Conservation (phyloP, 2,113 vertebrate species). For the Prochilodus magdalenae region DNA sequence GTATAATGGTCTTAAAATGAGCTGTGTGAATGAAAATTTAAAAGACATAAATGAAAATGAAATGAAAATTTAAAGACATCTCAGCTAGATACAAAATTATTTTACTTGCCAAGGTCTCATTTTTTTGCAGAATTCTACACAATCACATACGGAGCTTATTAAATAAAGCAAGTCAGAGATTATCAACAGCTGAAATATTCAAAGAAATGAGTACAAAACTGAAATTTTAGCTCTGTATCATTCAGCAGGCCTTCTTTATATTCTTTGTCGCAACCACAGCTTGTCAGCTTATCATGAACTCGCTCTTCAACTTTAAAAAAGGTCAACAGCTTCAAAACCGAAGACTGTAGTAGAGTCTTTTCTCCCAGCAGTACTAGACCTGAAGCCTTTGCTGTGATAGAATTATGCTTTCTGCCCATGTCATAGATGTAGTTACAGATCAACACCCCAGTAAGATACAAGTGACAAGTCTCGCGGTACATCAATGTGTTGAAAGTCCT, state of each 20-base stretch:
- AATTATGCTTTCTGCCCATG: background rate
- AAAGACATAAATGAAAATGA: too few species aligned
- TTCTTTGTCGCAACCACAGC: background rate
- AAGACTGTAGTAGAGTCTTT: background rate
- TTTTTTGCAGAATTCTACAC: too few species aligned
- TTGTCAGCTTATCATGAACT: background rate
- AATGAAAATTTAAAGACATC: too few species aligned
- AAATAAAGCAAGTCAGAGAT: too few species aligned
- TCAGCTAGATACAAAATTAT: too few species aligned
- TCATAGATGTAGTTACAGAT: background rate
- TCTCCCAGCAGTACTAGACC: background rate
- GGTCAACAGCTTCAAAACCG: background rate
- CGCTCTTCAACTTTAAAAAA: background rate
- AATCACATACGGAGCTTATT: too few species aligned
- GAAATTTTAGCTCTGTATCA: background rate
- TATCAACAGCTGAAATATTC: too few species aligned
- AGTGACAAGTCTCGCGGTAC: background rate
- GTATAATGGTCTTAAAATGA: too few species aligned
- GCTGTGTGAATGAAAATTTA: too few species aligned
- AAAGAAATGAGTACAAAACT: background rate
- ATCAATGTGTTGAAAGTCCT: background rate
- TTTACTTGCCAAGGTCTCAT: too few species aligned
- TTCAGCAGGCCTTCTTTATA: background rate
- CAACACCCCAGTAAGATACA: background rate
- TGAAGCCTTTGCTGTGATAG: background rate